Base-by-base conservation (phyloP, 1,140 invertebrate genomes). In the Bombus balteatus region DNA sequence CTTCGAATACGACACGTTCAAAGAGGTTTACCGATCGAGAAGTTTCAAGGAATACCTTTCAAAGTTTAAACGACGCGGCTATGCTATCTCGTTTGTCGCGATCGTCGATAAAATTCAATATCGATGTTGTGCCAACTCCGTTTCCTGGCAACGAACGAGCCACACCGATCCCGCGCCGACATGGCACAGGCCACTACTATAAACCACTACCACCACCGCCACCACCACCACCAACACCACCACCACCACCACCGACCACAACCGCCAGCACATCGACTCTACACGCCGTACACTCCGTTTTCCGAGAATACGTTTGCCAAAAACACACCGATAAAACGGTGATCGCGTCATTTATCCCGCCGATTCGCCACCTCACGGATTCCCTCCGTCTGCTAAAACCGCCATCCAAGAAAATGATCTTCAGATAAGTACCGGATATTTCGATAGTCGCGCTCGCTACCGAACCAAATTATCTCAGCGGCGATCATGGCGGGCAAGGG, bases 401-500 rank as follows among this genome's bases (percentile, higher is more conserved):
- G 22, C 25, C 37, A 28, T 10, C 37, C 9, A 28, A 39, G 22
- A 71, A 47, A 4, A 32, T 25, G 53, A n/a, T 65, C 22, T 28
- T 65, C 15, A n/a, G 71, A 34, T 65, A 39, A 79, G 32, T 34
- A 41, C 0, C 28, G 18, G 34, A 12, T 28, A 25, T 37, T 13
- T 70, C 3, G 34, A 37, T 68, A 37, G 8, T 9, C 3, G 34
- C 22, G 22, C 3, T 12, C 3, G 34, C 18, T 32, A 41, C 25
- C 32, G 25, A 39, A 39, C 39, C 28, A 79, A 25, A 18, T 6
- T 22, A 53, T 22, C 47, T 0, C 18, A 3, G 18, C 47, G 47
- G 18, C 75, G 37, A 78, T 39, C 25, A 95, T 95, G 95, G 85
- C 92, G 87, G 92, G 92, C 88, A 92, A 91, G 89, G 94, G 94